A percentile compares a stretch with the other conserved stretches of the same genome.
phyloP scores from a whole-genome alignment of 2,113 vertebrate species.

The Saguinus midas region DNA sequence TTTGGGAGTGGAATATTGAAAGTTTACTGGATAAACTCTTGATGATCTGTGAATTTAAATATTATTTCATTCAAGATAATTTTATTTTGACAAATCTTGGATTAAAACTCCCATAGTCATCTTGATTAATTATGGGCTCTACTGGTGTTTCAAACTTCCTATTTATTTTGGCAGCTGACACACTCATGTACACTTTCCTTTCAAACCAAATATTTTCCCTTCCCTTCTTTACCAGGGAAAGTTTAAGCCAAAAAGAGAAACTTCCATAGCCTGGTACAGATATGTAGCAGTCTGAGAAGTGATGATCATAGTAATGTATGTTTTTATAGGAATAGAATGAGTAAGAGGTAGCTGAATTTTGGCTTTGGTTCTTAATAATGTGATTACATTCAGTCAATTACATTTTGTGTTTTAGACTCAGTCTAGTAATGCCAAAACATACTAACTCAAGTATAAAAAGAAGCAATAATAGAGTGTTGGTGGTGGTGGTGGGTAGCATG shows the following conservation, averaged over 20 bases:
- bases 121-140: slow-evolving; percentile 46
- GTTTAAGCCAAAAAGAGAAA: slow-evolving; percentile 56
- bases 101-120: slow-evolving; percentile 45
- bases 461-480: background rate
- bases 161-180: slow-evolving; percentile 58
- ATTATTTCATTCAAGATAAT: slow-evolving; percentile 50
- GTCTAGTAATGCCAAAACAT: background rate
- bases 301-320: background rate
- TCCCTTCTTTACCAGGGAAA: slow-evolving; percentile 52
- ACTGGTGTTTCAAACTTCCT: slow-evolving; percentile 33
- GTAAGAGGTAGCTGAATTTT: slow-evolving; percentile 16
- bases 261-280: background rate
- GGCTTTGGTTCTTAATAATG: slow-evolving; percentile 38
- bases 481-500: background rate
- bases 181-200: slow-evolving; percentile 43
- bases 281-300: background rate
- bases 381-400: background rate
- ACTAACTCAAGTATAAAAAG: background rate
- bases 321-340: background rate
- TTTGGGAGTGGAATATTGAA: background rate
- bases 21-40: background rate
- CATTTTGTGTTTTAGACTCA: slow-evolving; percentile 16
- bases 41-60: slow-evolving; percentile 36
- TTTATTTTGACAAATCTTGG: slow-evolving; percentile 54
- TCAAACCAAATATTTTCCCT: slow-evolving; percentile 68